phyloP scores from a whole-genome alignment of 2,888 invertebrate genomes.

The Athetis lepigone region DNA sequence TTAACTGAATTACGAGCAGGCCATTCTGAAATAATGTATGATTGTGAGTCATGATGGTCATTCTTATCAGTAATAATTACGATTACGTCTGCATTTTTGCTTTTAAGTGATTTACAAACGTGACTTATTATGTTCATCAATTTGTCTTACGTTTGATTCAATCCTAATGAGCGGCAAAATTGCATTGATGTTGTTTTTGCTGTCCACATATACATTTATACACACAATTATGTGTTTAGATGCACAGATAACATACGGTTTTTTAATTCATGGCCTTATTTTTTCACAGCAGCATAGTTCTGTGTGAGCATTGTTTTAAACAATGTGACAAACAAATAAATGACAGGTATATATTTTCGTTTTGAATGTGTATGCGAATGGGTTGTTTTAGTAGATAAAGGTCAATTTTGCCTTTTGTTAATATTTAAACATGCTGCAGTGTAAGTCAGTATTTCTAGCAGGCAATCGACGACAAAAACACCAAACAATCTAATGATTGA shows the following conservation, averaged over 20 bases:
- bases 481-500: constrained; percentile 14
- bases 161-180: constrained; percentile 25
- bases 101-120: constrained; percentile 34
- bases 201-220: not conserved
- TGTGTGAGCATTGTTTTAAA: constrained; percentile 40
- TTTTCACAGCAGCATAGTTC: constrained; percentile 20
- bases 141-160: constrained; percentile 25
- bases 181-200: constrained; percentile 32
- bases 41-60: constrained; percentile 45
- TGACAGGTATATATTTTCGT: constrained; percentile 19
- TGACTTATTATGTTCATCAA: constrained; percentile 44
- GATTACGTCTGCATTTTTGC: constrained; percentile 31
- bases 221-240: constrained; percentile 33
- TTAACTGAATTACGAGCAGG: constrained; percentile 80
- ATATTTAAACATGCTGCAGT: not conserved
- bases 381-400: not conserved
- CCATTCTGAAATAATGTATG: constrained; percentile 76
- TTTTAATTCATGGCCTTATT: constrained; percentile 42
- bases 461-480: not conserved
- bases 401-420: constrained; percentile 17
- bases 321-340: constrained; percentile 28
- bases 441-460: not conserved
- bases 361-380: constrained; percentile 11
- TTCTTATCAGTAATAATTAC: constrained; percentile 19
- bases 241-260: constrained; percentile 43